A percentile compares a stretch with the other conserved stretches of the same genome.
Evolutionary conservation across 2,113 vertebrate species (phyloP).

Genomic region (Leptocoma aspasia): DNA sequence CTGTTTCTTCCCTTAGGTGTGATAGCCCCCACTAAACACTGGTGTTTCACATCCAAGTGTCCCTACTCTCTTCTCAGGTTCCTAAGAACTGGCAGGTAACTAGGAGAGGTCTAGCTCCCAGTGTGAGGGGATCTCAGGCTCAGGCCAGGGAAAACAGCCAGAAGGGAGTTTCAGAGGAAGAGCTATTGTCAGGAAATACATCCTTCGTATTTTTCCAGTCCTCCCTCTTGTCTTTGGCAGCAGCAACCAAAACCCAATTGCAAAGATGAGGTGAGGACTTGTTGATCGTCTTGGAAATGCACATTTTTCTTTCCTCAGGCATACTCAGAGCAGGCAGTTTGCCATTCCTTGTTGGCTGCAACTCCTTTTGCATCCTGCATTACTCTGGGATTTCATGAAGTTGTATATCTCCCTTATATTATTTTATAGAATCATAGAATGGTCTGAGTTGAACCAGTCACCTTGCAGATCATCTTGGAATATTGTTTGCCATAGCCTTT

Average conservation of each 20-base stretch:
- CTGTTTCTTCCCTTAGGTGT: not conserved
- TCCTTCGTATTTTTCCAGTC: not conserved
- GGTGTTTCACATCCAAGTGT: not conserved
- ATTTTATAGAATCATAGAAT: not conserved
- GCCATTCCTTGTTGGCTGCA: not conserved
- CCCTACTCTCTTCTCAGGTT: not conserved
- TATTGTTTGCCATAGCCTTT: not conserved
- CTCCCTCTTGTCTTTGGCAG: not conserved
- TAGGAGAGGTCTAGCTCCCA: not conserved
- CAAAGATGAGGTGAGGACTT: not conserved
- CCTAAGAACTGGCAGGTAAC: not conserved
- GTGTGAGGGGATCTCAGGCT: not conserved
- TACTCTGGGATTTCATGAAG: not conserved
- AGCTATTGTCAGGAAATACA: not conserved
- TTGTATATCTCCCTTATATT: not conserved
- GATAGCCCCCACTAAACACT: not conserved
- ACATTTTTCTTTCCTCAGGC: not conserved
- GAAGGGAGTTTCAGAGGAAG: not conserved
- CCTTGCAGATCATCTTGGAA: not conserved
- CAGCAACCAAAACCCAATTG: not conserved
- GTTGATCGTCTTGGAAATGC: not conserved
- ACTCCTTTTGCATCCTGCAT: not conserved
- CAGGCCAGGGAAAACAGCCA: not conserved
- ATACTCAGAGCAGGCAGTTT: not conserved
- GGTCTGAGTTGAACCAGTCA: not conserved